A percentile compares a stretch with the other conserved stretches of the same genome.
These are phyloP conservation scores for Trichomalopsis sarcophagae DNA, from an alignment of 1,140 invertebrate species.

Conservation along the genomic window DNA sequence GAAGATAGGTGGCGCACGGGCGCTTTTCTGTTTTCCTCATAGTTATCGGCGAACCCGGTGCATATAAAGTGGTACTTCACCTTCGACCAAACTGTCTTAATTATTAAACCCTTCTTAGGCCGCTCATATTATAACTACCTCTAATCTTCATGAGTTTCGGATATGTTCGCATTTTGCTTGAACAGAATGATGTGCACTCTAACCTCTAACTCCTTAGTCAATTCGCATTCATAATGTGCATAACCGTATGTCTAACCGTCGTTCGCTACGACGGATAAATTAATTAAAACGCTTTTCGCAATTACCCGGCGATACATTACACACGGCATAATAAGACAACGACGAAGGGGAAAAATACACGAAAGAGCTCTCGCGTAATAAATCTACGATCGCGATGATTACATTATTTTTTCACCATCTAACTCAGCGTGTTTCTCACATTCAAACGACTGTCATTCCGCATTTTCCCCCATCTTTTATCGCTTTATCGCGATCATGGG, in stretches of 20 bases:
- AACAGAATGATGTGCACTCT: too few species aligned
- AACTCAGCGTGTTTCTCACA: background rate
- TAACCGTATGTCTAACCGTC: background rate
- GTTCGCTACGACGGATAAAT: background rate
- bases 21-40: too few species aligned
- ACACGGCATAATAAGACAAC: background rate
- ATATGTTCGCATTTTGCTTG: too few species aligned
- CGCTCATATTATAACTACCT: too few species aligned
- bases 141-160: too few species aligned
- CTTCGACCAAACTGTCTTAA: too few species aligned
- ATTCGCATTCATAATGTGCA: background rate
- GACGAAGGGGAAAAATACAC: background rate
- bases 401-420: constrained; percentile 15
- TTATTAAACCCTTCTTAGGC: too few species aligned
- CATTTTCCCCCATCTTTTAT: background rate
- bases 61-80: too few species aligned
- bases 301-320: background rate
- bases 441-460: background rate
- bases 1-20: too few species aligned
- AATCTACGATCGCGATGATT: constrained; percentile 7
- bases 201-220: too few species aligned
- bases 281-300: background rate
- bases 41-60: too few species aligned
- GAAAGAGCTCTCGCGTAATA: background rate
- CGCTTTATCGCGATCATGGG: background rate